A percentile compares a stretch with the other conserved stretches of the same genome.
Conservation (phyloP, 2,113 vertebrate genomes). For the Notarius quadriscutis region DNA sequence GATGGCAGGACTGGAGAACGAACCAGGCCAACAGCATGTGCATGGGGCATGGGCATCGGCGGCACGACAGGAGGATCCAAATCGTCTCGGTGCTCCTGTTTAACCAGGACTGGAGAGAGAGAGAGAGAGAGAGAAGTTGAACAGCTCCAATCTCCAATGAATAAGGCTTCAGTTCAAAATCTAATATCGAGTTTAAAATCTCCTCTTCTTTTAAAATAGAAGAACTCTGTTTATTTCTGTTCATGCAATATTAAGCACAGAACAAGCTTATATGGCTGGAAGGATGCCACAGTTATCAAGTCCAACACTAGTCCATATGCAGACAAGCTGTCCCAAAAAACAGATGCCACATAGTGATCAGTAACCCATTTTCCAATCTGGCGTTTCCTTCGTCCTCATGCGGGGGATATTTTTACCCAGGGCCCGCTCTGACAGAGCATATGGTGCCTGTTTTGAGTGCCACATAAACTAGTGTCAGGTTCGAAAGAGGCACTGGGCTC, state of each 20-base stretch:
- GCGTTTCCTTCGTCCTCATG: constrained; percentile 64
- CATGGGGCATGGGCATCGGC: constrained; percentile 78
- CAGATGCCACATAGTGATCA: constrained; percentile 61
- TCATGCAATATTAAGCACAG: neutral
- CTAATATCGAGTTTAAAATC: neutral
- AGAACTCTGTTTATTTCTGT: neutral
- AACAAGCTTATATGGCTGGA: neutral
- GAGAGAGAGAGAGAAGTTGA: constrained; percentile 8
- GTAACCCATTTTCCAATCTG: constrained; percentile 80
- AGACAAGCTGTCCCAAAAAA: constrained; percentile 42
- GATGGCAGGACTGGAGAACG: constrained; percentile 82
- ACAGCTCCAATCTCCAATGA: no score
- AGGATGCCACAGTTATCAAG: neutral
- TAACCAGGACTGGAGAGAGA: constrained; percentile 82
- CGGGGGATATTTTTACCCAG: constrained; percentile 75
- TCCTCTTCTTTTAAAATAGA: neutral
- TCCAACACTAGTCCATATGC: constrained; percentile 2
- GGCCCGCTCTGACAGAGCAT: constrained; percentile 72
- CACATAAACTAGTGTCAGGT: constrained; percentile 63
- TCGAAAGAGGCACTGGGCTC: constrained; percentile 65
- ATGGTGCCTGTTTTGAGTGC: constrained; percentile 72
- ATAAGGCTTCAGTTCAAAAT: neutral
- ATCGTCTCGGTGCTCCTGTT: constrained; percentile 93
- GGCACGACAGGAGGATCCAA: constrained; percentile 81
- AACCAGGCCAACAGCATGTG: constrained; percentile 74